Conservation (phyloP, 2,888 invertebrate genomes). For the Tipula unca region DNA sequence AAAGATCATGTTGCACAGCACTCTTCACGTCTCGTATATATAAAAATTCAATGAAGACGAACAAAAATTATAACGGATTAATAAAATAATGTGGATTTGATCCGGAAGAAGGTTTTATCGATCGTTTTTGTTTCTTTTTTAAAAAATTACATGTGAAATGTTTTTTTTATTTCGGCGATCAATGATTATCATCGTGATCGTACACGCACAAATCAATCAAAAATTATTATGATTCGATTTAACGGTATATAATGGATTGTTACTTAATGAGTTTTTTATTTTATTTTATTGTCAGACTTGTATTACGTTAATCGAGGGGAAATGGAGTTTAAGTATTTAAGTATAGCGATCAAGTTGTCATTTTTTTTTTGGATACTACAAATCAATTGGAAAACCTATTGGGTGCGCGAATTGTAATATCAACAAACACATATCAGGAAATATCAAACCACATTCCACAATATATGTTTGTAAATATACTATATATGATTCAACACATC, state of each 20-base stretch:
- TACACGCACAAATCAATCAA: background rate
- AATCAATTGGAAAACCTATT: background rate
- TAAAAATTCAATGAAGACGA: constrained; percentile 14
- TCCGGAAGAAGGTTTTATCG: constrained; percentile 14
- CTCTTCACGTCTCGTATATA: background rate
- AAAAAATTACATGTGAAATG: background rate
- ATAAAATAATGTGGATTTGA: background rate
- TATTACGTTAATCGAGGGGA: background rate
- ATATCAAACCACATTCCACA: background rate
- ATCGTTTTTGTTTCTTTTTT: background rate
- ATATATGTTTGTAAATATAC: too few relatives aligned
- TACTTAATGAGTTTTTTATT: background rate
- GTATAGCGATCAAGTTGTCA: background rate
- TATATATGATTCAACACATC: background rate
- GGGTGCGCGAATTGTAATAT: background rate
- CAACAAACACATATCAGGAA: background rate
- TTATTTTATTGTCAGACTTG: background rate
- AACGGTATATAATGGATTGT: background rate
- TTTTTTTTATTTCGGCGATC: background rate
- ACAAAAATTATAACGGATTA: background rate
- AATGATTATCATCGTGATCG: background rate
- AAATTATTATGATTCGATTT: background rate
- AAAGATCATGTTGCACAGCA: background rate
- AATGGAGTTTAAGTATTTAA: background rate
- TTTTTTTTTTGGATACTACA: background rate